Conservation (phyloP, 2,888 invertebrate species). For the Drosophila borborema region DNA sequence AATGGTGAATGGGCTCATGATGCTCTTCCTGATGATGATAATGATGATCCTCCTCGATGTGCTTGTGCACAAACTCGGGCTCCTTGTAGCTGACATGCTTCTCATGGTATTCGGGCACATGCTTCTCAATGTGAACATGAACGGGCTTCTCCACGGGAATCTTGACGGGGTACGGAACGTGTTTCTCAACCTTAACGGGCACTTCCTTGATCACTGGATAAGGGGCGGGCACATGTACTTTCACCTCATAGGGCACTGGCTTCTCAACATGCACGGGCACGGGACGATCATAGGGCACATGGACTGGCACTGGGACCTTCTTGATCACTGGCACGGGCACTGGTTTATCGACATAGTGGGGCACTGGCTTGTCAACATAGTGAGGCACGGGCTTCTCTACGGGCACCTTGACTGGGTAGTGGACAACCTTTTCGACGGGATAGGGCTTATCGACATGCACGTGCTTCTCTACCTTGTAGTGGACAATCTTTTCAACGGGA, state of each 20-base stretch:
- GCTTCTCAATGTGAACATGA: conserved; percentile 91
- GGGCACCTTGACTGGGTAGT: conserved; percentile 90
- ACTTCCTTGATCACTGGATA: conserved; percentile 90
- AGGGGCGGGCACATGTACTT: conserved; percentile 89
- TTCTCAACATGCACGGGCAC: conserved; percentile 90
- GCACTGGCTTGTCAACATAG: conserved; percentile 88
- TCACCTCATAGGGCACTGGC: conserved; percentile 91
- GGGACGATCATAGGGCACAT: conserved; percentile 87
- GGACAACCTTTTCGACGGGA: conserved; percentile 90
- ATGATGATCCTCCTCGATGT: conserved; percentile 83
- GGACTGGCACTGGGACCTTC: conserved; percentile 89
- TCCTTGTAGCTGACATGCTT: conserved; percentile 91
- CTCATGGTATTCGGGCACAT: conserved; percentile 87
- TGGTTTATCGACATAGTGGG: conserved; percentile 87
- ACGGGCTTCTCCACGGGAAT: conserved; percentile 89
- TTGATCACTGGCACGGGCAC: conserved; percentile 88
- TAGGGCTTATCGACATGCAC: conserved; percentile 91
- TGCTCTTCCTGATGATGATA: conserved; percentile 58
- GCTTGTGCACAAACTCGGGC: conserved; percentile 88
- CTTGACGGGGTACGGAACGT: conserved; percentile 90
- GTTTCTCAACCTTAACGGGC: conserved; percentile 89
- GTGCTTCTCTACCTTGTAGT: conserved; percentile 89
- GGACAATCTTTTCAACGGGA: conserved; percentile 89
- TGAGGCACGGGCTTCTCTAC: conserved; percentile 90
- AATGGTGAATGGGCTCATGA: conserved; percentile 71